These are phyloP conservation scores for Anthophora plumipes DNA, from an alignment of 2,888 invertebrate species.

Conservation along the genomic window DNA sequence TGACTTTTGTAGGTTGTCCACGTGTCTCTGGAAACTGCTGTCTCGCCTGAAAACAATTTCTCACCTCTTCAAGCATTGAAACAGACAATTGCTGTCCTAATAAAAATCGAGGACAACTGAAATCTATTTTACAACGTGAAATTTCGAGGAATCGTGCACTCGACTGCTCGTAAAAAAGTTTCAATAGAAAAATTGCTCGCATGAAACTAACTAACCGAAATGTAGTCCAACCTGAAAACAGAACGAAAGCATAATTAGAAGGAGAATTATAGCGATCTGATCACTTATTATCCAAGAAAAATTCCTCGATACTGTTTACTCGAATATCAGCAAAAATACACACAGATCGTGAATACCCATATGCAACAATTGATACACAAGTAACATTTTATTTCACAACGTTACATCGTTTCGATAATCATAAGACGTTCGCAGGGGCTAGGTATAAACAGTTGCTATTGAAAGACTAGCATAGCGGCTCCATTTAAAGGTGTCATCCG, in stretches of 20 bases:
- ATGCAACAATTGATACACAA: background rate
- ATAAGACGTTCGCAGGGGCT: background rate
- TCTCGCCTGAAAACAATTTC: too few relatives aligned
- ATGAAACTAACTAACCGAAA: background rate
- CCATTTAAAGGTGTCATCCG: slow-evolving; percentile 15
- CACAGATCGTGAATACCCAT: background rate
- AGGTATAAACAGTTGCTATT: background rate
- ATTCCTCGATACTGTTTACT: background rate
- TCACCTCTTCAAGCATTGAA: too few relatives aligned
- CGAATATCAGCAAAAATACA: background rate
- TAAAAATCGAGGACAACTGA: background rate
- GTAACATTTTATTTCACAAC: slow-evolving; percentile 25
- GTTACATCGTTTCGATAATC: slow-evolving; percentile 19
- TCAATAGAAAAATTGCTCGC: slow-evolving; percentile 72
- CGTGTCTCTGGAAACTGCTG: too few relatives aligned
- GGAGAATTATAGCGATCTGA: too few relatives aligned
- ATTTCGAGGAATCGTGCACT: background rate
- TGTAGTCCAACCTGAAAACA: slow-evolving; percentile 30
- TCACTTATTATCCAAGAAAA: too few relatives aligned
- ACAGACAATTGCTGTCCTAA: slow-evolving; percentile 76
- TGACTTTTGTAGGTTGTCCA: too few relatives aligned
- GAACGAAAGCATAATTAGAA: slow-evolving; percentile 14
- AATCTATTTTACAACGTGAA: too few relatives aligned
- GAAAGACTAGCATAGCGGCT: slow-evolving; percentile 10
- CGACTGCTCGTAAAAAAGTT: background rate